Evolutionary conservation across 2,797 vertebrate species (phyloP).

Genomic region (Synaphobranchus kaupii): DNA sequence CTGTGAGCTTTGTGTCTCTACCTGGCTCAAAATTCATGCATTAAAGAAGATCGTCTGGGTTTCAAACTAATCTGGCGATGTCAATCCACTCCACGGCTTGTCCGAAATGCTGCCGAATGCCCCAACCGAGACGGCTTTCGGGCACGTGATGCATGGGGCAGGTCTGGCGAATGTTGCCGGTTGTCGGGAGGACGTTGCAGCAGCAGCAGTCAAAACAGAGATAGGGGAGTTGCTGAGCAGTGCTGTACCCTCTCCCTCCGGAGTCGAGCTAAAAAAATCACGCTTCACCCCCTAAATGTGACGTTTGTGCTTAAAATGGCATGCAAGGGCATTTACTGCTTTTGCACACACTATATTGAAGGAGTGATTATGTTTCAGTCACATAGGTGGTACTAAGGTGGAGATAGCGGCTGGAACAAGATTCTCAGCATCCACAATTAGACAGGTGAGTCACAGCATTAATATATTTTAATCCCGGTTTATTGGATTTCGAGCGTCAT

Average conservation of each 20-base stretch:
- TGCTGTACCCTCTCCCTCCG: neutral
- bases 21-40: too few relatives aligned
- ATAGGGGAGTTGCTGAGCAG: neutral
- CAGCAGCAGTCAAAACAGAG: neutral
- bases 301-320: neutral
- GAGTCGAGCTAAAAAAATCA: neutral
- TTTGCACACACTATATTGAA: neutral
- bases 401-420: neutral
- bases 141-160: neutral
- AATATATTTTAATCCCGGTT: neutral
- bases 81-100: neutral
- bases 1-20: too few relatives aligned
- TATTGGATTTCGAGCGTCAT: neutral
- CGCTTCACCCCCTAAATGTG: neutral
- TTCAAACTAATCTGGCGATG: too few relatives aligned
- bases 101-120: neutral
- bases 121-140: neutral
- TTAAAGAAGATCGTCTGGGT: too few relatives aligned
- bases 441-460: slow-evolving; percentile 5
- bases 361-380: neutral
- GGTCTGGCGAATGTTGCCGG: neutral
- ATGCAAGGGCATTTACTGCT: neutral
- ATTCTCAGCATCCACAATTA: neutral
- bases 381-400: neutral
- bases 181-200: neutral